These are phyloP conservation scores for Lordiphosa andalusiaca DNA, from an alignment of 2,888 invertebrate species.

Conservation along the genomic window DNA sequence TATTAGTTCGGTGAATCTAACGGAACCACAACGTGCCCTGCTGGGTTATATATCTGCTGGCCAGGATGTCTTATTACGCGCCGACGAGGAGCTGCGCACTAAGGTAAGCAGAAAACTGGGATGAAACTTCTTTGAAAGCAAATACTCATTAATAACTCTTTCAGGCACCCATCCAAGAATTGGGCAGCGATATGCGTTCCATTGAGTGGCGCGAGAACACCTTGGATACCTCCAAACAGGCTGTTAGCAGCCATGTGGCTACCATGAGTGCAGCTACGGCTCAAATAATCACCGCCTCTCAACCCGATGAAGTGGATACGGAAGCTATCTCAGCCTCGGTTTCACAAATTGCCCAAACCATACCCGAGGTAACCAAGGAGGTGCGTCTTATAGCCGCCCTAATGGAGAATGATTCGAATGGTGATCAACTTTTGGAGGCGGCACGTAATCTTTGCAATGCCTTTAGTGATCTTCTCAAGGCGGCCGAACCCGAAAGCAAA, in stretches of 20 bases:
- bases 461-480: slow-evolving; percentile 95
- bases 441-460: slow-evolving; percentile 95
- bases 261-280: slow-evolving; percentile 99
- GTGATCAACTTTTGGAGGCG: slow-evolving; percentile 93
- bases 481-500: slow-evolving; percentile 96
- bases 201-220: slow-evolving; percentile 97
- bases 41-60: slow-evolving; percentile 94
- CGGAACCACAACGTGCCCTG: slow-evolving; percentile 95
- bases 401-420: slow-evolving; percentile 92
- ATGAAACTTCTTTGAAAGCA: too few species aligned
- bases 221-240: slow-evolving; percentile 96
- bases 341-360: slow-evolving; percentile 96
- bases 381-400: slow-evolving; percentile 92
- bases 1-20: slow-evolving; percentile 89
- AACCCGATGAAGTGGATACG: slow-evolving; percentile 95
- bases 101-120: slow-evolving; percentile 69
- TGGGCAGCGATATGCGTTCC: slow-evolving; percentile 92
- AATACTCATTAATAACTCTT: too few species aligned
- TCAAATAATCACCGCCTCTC: slow-evolving; percentile 95
- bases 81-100: slow-evolving; percentile 88
- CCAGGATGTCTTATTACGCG: slow-evolving; percentile 91
- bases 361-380: slow-evolving; percentile 96
- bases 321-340: slow-evolving; percentile 98
- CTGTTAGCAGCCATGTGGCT: slow-evolving; percentile 97
- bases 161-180: slow-evolving; percentile 83